These are phyloP conservation scores for Morone chrysops DNA, from an alignment of 2,113 vertebrate genomes.

Conservation along the genomic window DNA sequence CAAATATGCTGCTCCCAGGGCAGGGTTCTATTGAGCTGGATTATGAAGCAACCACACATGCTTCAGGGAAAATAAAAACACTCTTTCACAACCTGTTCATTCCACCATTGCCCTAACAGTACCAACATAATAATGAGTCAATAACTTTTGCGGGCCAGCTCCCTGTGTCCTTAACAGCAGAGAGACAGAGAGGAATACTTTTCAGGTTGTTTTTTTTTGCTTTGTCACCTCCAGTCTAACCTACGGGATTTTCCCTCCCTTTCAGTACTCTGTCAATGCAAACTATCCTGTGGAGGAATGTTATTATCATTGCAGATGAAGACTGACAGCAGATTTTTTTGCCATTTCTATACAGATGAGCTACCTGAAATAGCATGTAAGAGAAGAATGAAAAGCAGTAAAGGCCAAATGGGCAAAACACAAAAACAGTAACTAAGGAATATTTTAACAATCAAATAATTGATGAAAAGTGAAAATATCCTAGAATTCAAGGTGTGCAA, in stretches of 20 bases:
- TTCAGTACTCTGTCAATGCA: not conserved
- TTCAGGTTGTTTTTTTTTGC: not conserved
- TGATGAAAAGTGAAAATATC: not conserved
- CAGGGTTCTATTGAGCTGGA: conserved; percentile 41
- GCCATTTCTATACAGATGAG: not conserved
- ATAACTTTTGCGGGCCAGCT: conserved; percentile 40
- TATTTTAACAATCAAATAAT: not conserved
- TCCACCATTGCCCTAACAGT: conserved; percentile 20
- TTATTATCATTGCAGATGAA: conserved; percentile 15
- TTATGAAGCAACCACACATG: conserved; percentile 61
- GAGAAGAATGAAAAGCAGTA: not conserved
- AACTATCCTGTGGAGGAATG: not conserved
- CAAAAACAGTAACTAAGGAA: not conserved
- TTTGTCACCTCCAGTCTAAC: not conserved
- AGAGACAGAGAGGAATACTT: not conserved
- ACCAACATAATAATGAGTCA: conserved; percentile 53
- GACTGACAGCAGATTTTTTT: conserved; percentile 25
- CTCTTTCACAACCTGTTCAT: conserved; percentile 63
- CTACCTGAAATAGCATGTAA: not conserved
- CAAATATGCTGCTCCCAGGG: conserved; percentile 65
- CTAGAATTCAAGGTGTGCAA: not conserved
- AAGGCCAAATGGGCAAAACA: not conserved
- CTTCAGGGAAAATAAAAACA: conserved; percentile 45
- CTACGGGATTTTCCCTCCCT: not conserved
- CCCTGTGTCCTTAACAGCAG: not conserved